Base-by-base conservation (phyloP, 2,113 vertebrate genomes). In the Cettia cetti region DNA sequence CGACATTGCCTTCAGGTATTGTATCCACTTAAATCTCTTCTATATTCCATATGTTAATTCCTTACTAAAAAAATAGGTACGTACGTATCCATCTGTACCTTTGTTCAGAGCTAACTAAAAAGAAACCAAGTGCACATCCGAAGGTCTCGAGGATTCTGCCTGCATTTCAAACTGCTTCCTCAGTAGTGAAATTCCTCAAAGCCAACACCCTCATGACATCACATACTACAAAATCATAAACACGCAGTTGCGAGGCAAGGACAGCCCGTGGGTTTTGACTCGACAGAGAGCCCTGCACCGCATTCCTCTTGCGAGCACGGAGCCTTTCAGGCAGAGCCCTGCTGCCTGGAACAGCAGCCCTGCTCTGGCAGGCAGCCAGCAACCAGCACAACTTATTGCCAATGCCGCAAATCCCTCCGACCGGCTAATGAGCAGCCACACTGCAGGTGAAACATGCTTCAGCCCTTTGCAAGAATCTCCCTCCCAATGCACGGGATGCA, bases 131-230 rank as follows among this genome's bases (percentile, higher is more conserved):
- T 7, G 33, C 94, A 78, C 11, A 35, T 40, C 63, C 59, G 63
- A 96, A 92, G 90, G 82, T 94, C 94, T 92, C 92, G 44, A 95
- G 95, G 97, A 97, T 95, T 80, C 95, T 96, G 94, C 63, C 89
- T 64, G 95, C 97, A 96, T 96, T 86, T 95, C 94, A 94, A 93
- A 95, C 94, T 95, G 94, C 97, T 96, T 95, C 82, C 96, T 92
- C 96, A 75, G 68, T 42, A 56, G 91, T 64, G 75, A 96, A 95
- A 97, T 96, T 91, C 94, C 94, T 70, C 13, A 92, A 95, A 97
- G 97, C 94, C 98, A 97, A 97, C 98, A 98, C 97, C 97, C 98
- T 97, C 96, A 92, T 97, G 97, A 98, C 97, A 98, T 97, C 97
- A 98, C 97, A 42, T 30, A 86, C 69, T 86, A 95, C 90, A 94